Conservation (phyloP, 2,797 vertebrate genomes). For the Hylomyscus alleni region DNA sequence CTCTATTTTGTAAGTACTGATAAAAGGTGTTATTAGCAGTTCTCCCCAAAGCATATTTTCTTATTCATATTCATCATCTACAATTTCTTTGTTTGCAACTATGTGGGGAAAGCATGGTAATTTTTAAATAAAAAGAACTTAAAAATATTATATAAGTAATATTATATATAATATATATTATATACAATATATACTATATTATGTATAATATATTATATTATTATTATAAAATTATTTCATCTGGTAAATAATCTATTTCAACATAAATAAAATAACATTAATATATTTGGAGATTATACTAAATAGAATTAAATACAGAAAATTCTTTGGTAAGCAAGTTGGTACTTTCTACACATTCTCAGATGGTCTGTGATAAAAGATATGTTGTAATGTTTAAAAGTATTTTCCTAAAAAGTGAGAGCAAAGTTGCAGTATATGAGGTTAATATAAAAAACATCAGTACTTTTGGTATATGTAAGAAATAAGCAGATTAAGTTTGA, state of each 20-base stretch:
- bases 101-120: not conserved
- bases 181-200: too few species aligned
- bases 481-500: not conserved
- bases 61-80: not conserved
- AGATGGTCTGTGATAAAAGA: not conserved
- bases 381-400: not conserved
- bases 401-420: not conserved
- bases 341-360: not conserved
- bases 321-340: not conserved
- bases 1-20: not conserved
- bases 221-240: not conserved
- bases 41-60: not conserved
- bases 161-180: not conserved
- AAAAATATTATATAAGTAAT: not conserved
- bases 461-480: not conserved
- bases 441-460: not conserved
- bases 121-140: slow-evolving; percentile 50
- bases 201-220: too few species aligned
- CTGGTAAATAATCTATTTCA: not conserved
- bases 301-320: not conserved
- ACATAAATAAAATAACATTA: slow-evolving; percentile 41
- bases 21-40: not conserved
- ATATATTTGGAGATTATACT: not conserved
- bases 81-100: slow-evolving; percentile 55
- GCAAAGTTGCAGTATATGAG: not conserved